Conservation (phyloP, 1,140 invertebrate genomes). For the Marisa cornuarietis region DNA sequence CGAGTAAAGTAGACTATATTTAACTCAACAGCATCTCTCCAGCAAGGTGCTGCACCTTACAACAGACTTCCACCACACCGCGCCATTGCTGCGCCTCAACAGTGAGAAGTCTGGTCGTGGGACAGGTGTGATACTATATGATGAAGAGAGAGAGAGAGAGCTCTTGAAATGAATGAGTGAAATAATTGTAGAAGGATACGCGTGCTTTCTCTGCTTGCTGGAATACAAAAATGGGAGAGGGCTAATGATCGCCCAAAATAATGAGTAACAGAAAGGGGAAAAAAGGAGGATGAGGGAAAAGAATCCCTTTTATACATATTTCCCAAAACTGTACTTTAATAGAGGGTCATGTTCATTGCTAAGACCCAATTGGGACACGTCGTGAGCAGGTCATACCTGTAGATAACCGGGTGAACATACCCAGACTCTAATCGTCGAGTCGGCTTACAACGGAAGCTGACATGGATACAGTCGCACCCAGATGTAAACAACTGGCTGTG, state of each 20-base stretch:
- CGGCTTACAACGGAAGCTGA: not conserved
- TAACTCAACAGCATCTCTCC: not conserved
- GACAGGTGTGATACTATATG: not conserved
- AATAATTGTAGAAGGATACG: not conserved
- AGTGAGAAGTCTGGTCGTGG: not conserved
- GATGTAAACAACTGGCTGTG: too few relatives aligned
- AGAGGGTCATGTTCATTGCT: not conserved
- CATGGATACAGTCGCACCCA: not conserved
- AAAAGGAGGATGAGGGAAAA: not conserved
- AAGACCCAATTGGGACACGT: not conserved
- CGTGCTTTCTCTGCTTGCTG: too few relatives aligned
- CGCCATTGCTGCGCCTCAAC: not conserved
- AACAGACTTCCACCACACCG: not conserved
- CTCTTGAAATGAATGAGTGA: not conserved
- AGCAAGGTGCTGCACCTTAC: not conserved
- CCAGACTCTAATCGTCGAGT: not conserved
- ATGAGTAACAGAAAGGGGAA: not conserved
- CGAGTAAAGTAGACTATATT: not conserved
- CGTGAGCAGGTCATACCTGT: not conserved
- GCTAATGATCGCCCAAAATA: not conserved
- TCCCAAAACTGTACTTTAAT: not conserved
- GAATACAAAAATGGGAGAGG: not conserved
- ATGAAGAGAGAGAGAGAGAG: not conserved
- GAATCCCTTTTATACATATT: not conserved
- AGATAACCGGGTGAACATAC: not conserved